Evolutionary conservation across 2,888 invertebrate species (phyloP).

Genomic region (Resseliella maxima): DNA sequence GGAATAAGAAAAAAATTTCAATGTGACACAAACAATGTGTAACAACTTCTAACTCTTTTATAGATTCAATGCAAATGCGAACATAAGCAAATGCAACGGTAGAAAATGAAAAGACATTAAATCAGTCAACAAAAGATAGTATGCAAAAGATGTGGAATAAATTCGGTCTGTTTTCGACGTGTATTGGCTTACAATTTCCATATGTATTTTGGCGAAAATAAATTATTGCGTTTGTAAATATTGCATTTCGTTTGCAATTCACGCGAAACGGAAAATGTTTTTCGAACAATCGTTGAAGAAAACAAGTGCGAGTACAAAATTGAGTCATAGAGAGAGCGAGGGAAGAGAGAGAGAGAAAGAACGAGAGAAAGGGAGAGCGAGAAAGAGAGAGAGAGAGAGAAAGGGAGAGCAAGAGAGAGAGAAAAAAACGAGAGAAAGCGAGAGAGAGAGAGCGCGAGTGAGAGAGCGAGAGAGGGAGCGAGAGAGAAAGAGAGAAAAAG

Average conservation of each 20-base stretch:
- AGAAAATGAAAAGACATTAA: constrained; percentile 33
- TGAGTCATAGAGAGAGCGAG: no score
- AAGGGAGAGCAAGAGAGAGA: no score
- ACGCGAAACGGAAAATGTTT: no score
- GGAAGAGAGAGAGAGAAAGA: no score
- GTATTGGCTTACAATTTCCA: not conserved
- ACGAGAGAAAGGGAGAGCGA: no score
- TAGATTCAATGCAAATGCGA: not conserved
- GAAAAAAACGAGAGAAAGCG: no score
- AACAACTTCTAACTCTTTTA: not conserved
- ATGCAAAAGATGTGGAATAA: not conserved
- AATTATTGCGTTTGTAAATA: constrained; percentile 6
- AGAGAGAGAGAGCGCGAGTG: no score
- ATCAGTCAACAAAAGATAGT: not conserved
- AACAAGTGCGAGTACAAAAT: no score
- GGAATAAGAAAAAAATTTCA: not conserved
- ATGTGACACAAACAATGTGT: not conserved
- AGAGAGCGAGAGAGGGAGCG: no score
- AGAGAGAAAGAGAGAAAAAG: not conserved
- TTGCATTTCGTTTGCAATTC: not conserved
- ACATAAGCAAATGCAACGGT: not conserved
- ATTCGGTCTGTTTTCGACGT: not conserved
- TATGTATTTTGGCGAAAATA: not conserved
- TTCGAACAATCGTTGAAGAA: no score
- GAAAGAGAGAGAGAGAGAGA: no score